phyloP scores from a whole-genome alignment of 2,888 invertebrate species.

The Andrena bicolor region DNA sequence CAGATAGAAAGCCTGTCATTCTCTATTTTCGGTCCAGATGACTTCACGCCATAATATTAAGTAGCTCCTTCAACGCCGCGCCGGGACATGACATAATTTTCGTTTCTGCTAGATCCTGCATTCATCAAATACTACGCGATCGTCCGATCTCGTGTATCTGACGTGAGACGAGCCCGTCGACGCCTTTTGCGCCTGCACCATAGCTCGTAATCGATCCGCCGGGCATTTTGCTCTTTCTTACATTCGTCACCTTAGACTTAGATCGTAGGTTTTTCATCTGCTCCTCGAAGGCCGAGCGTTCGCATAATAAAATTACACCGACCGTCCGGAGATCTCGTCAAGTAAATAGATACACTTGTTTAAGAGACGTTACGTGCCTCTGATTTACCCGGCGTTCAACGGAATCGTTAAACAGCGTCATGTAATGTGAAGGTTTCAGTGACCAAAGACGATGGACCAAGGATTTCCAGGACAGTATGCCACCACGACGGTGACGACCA shows the following conservation, averaged over 20 bases:
- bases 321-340: background rate
- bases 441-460: conserved; percentile 85
- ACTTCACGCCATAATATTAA: conserved; percentile 67
- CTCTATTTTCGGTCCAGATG: conserved; percentile 69
- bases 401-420: too few relatives aligned
- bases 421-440: conserved; percentile 28
- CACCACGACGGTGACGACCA: conserved; percentile 87
- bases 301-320: background rate
- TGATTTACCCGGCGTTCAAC: too few relatives aligned
- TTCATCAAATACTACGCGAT: conserved; percentile 4
- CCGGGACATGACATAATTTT: conserved; percentile 58
- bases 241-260: background rate
- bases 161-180: conserved; percentile 39
- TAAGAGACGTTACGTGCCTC: too few relatives aligned
- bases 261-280: background rate
- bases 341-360: too few relatives aligned
- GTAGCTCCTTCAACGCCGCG: conserved; percentile 53
- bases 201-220: conserved; percentile 59
- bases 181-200: conserved; percentile 64
- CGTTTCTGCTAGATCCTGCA: conserved; percentile 15
- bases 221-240: conserved; percentile 29
- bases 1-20: conserved; percentile 58
- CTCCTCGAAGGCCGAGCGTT: background rate
- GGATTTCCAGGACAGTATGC: conserved; percentile 92
- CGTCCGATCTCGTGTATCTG: conserved; percentile 28